Evolutionary conservation across 2,888 invertebrate species (phyloP), one percentile per base, ranked within the genome.

Genomic region (Brenthis hecate): DNA sequence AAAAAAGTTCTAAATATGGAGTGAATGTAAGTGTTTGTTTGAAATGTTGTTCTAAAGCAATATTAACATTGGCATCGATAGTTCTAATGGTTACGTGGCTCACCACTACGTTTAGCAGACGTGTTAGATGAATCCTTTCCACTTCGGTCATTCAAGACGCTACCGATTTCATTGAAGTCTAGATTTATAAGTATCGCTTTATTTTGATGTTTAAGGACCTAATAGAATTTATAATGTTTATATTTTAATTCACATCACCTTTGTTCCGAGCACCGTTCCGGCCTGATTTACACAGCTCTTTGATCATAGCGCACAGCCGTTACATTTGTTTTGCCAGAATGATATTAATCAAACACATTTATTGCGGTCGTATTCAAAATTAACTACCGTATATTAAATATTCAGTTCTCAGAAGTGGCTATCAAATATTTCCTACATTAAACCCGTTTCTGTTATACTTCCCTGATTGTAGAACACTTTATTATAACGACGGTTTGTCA

Each of bases 341-440:
- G 83, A 80, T 87, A 91, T 91, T 89, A 90, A 91, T 90, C 90
- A 91, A 91, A 90, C 80, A 77, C 89, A 85, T 91, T 91, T 89
- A 91, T 86, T 85, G 87, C 89, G 87, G 86, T 85, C 86, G 79
- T 84, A 84, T 87, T 81, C 81, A 78, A 83, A 84, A 87, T 89
- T 89, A 88, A 88, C 86, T 86, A 81, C 85, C 82, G 83, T 81
- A 85, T 84, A 88, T 88, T 89, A 86, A 88, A 87, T 85, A 82
- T 77, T 63, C 76, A 78, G 80, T 91, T 91, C 91, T 85, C 66
- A 85, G 91, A 91, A 91, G 80, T 77, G 82, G 84, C 89, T 88
- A 91, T 92, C 92, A 90, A 92, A 91, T 91, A 91, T 90, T 89
- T 84, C 85, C 85, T 84, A 87, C 84, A 85, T 85, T 91, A 90